phyloP scores from a whole-genome alignment of 2,888 invertebrate genomes.

The Hirtodrosophila trivittata region DNA sequence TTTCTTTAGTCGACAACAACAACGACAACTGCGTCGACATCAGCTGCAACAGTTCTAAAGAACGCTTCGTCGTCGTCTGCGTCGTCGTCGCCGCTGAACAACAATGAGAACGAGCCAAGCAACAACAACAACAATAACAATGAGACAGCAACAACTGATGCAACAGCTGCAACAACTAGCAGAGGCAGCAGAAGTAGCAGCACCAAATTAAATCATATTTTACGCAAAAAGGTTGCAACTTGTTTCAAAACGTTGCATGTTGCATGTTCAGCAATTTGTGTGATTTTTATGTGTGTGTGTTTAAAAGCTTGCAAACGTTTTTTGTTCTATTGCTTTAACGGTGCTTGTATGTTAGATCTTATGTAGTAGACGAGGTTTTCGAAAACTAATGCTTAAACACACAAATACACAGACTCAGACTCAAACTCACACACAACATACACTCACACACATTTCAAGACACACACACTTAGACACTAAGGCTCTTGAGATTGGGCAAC shows the following conservation, averaged over 20 bases:
- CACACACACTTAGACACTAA: constrained; percentile 26
- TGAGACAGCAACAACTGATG: constrained; percentile 27
- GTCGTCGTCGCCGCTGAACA: constrained; percentile 55
- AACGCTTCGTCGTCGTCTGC: constrained; percentile 22
- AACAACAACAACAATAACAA: constrained; percentile 44
- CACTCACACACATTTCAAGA: constrained; percentile 20
- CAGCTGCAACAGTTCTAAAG: constrained; percentile 40
- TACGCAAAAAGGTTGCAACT: constrained; percentile 76
- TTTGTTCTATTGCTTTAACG: constrained; percentile 31
- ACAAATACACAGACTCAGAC: constrained; percentile 27
- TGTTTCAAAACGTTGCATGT: constrained; percentile 60
- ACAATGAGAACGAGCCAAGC: constrained; percentile 53
- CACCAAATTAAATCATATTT: constrained; percentile 75
- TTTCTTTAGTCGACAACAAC: constrained; percentile 63
- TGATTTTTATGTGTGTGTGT: constrained; percentile 41
- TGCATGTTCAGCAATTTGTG: constrained; percentile 61
- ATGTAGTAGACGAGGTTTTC: constrained; percentile 5
- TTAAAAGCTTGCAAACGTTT: too few species aligned
- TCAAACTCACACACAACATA: constrained; percentile 24
- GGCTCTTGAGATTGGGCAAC: constrained; percentile 46
- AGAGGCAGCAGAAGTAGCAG: constrained; percentile 54
- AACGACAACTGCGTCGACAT: constrained; percentile 45
- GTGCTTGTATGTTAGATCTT: constrained; percentile 51
- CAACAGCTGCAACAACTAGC: constrained; percentile 41
- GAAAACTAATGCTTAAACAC: constrained; percentile 49